A percentile compares a stretch with the other conserved stretches of the same genome.
Evolutionary conservation across 1,140 invertebrate genomes (phyloP).

Genomic region (Aradophagus sp.): DNA sequence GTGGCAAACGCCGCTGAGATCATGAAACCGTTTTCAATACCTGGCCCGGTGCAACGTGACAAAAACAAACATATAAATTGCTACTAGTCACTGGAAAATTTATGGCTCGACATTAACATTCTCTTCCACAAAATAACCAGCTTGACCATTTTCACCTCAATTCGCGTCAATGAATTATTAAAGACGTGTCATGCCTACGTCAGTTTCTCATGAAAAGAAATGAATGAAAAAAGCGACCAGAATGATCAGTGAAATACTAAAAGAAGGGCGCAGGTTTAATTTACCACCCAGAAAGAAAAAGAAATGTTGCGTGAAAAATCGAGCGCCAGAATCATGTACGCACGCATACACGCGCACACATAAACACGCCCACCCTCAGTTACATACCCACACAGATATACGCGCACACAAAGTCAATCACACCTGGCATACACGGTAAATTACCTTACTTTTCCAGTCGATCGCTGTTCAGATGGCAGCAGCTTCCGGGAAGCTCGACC

Average conservation of each 20-base stretch:
- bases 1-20: no score
- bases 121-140: not conserved
- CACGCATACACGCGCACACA: no score
- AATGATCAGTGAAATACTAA: conserved; percentile 12
- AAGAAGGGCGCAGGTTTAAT: conserved; percentile 25
- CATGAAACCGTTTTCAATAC: not conserved
- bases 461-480: conserved; percentile 40
- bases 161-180: conserved; percentile 21
- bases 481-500: conserved; percentile 42
- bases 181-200: conserved; percentile 29
- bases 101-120: conserved; percentile 27
- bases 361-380: no score
- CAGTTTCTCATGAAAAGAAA: conserved; percentile 16
- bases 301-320: conserved; percentile 45
- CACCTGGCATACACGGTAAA: conserved; percentile 11
- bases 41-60: conserved; percentile 1
- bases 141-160: conserved; percentile 7
- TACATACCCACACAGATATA: no score
- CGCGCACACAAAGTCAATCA: no score
- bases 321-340: conserved; percentile 2
- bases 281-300: conserved; percentile 39
- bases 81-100: not conserved
- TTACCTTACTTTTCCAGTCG: conserved; percentile 38
- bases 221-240: no score
- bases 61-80: conserved; percentile 22